Base-by-base conservation (phyloP, 2,888 invertebrate genomes). In the Deilephila elpenor region DNA sequence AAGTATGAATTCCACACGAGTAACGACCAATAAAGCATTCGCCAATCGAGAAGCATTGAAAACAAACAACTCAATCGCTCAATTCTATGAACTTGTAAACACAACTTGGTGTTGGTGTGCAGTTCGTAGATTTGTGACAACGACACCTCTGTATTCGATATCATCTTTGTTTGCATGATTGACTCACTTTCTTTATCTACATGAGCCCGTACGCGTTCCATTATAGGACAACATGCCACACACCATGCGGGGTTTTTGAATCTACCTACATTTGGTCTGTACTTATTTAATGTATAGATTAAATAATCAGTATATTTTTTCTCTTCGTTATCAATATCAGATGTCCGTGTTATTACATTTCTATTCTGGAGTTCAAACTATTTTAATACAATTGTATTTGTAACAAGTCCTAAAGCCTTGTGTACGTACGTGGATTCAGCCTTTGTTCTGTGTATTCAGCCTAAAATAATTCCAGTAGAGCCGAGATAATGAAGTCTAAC, bases 21-120 rank as follows among this genome's bases (percentile, higher is more conserved):
- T 25, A 25, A 32, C 32, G 25, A 14, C 44, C 11, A 29, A 20
- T 64, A 29, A 25, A 25, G 37, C 44, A 51, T 44, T 11, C 5
- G 14, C 5, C 51, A 51, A 67, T 67, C 51, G 51, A 51, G 44
- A 51, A 67, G 51, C 51, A 67, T 51, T 67, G 67, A 67, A 29
- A 51, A 44, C 20, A 67, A 14, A 51, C 51, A 67, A 1, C 11
- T 25, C 6, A 25, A 67, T 25, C 44, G 17, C n/a, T 51, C 2
- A 25, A 51, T 67, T 67, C 51, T 67, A 51, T 51, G 67, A 67
- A 67, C 51, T 51, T 25, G 44, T 44, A 67, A 67, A 25, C 25
- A 67, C 44, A 29, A 67, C n/a, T 17, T 25, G 51, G 51, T 25
- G 1, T 25, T 44, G 17, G 17, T 61, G 29, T 29, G 17, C n/a